phyloP scores from a whole-genome alignment of 2,888 invertebrate species.

The Tetanocera ferruginea region DNA sequence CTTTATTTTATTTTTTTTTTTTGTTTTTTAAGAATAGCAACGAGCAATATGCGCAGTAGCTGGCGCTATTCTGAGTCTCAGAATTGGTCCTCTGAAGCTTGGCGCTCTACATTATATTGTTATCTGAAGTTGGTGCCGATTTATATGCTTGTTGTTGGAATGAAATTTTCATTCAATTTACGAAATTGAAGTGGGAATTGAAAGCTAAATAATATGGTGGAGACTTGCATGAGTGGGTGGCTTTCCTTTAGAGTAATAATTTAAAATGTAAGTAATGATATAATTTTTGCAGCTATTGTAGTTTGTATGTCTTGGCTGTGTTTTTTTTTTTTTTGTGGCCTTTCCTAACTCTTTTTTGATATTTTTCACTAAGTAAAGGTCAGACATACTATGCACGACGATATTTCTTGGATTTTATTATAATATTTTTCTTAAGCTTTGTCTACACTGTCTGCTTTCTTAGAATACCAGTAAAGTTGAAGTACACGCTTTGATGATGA shows the following conservation, averaged over 20 bases:
- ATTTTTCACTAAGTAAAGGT: too few species aligned
- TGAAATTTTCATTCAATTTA: conserved; percentile 67
- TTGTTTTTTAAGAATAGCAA: conserved; percentile 53
- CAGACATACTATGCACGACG: too few species aligned
- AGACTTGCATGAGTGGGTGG: conserved; percentile 47
- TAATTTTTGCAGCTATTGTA: conserved; percentile 49
- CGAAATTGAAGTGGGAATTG: conserved; percentile 69
- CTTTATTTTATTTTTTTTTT: too few species aligned
- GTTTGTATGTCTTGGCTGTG: background rate
- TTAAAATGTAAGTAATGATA: conserved; percentile 63
- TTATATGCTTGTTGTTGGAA: conserved; percentile 26
- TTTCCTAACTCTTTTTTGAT: background rate
- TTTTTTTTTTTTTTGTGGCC: background rate
- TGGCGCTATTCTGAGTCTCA: background rate
- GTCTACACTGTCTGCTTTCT: too few species aligned
- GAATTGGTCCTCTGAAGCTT: conserved; percentile 31
- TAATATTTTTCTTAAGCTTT: too few species aligned
- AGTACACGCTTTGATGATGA: too few species aligned
- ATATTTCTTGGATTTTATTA: too few species aligned
- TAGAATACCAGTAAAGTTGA: too few species aligned
- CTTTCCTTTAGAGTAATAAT: conserved; percentile 53
- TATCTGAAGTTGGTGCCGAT: conserved; percentile 27
- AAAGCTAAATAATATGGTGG: conserved; percentile 63
- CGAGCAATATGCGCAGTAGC: background rate
- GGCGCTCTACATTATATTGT: conserved; percentile 40